phyloP scores from a whole-genome alignment of 2,113 vertebrate genomes.

The Takifugu bimaculatus region DNA sequence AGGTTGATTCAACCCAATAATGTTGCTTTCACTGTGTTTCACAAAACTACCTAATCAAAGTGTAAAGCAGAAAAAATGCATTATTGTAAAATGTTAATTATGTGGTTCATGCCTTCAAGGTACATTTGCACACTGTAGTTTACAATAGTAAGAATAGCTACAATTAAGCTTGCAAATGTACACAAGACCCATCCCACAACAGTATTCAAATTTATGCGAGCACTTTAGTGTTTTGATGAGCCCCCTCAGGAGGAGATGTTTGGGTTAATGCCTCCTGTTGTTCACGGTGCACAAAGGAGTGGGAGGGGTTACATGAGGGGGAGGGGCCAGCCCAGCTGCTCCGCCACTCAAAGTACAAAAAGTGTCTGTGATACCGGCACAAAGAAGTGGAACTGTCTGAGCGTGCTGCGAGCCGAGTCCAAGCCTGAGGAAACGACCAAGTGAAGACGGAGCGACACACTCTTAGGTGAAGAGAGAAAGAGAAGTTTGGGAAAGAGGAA shows the following conservation, averaged over 20 bases:
- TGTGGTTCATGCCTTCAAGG: too few species aligned
- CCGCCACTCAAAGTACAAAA: slow-evolving; percentile 46
- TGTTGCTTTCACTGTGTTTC: too few species aligned
- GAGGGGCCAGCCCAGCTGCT: slow-evolving; percentile 41
- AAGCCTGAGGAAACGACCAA: slow-evolving; percentile 14
- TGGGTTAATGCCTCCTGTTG: slow-evolving; percentile 16
- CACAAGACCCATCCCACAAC: neutral
- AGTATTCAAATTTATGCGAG: neutral
- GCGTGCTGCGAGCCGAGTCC: slow-evolving; percentile 21
- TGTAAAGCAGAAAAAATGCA: too few species aligned
- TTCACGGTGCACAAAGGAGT: slow-evolving; percentile 46
- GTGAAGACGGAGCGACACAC: slow-evolving; percentile 20
- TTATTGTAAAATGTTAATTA: too few species aligned
- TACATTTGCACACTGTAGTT: too few species aligned
- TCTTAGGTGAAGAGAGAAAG: slow-evolving; percentile 6
- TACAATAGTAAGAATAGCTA: too few species aligned
- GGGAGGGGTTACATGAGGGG: slow-evolving; percentile 43
- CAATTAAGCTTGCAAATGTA: too few species aligned
- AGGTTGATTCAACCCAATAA: neutral
- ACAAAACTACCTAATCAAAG: too few species aligned
- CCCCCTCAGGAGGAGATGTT: slow-evolving; percentile 16
- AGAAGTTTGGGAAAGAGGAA: slow-evolving; percentile 32
- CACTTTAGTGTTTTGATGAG: slow-evolving; percentile 4
- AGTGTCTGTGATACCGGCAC: slow-evolving; percentile 40
- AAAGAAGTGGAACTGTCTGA: slow-evolving; percentile 41